These are phyloP conservation scores for Chrysolina americana DNA, from an alignment of 2,888 invertebrate genomes.

Conservation along the genomic window DNA sequence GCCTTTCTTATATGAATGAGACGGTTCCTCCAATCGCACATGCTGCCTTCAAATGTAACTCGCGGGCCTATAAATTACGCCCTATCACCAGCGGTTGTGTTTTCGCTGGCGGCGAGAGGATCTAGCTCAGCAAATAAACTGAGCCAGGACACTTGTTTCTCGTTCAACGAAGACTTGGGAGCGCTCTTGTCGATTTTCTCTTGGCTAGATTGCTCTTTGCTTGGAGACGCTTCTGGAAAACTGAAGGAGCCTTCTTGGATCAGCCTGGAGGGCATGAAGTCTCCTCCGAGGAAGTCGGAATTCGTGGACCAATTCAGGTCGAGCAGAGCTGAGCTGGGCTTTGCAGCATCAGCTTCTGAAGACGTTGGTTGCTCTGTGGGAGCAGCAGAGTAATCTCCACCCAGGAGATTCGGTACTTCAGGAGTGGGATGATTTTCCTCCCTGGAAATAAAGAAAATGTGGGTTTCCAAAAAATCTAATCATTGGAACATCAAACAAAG, in stretches of 20 bases:
- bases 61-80: conserved; percentile 50
- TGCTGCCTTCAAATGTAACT: background rate
- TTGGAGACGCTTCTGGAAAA: conserved; percentile 58
- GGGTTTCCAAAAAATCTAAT: too few species aligned
- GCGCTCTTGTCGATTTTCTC: conserved; percentile 52
- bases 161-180: conserved; percentile 46
- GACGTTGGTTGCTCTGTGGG: conserved; percentile 38
- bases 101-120: conserved; percentile 81
- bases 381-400: conserved; percentile 63
- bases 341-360: conserved; percentile 41
- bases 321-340: conserved; percentile 61
- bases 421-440: conserved; percentile 39
- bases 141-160: conserved; percentile 78
- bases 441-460: conserved; percentile 33
- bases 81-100: conserved; percentile 54
- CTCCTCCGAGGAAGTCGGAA: conserved; percentile 60
- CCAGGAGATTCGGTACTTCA: conserved; percentile 61
- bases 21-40: background rate
- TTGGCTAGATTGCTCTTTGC: conserved; percentile 39
- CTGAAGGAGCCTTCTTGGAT: conserved; percentile 64
- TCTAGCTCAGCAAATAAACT: conserved; percentile 94
- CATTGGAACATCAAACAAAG: background rate
- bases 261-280: conserved; percentile 67
- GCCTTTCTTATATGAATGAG: background rate
- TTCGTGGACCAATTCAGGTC: conserved; percentile 61